Evolutionary conservation across 2,888 invertebrate genomes (phyloP).

Genomic region (Entomobrya multifasciata): DNA sequence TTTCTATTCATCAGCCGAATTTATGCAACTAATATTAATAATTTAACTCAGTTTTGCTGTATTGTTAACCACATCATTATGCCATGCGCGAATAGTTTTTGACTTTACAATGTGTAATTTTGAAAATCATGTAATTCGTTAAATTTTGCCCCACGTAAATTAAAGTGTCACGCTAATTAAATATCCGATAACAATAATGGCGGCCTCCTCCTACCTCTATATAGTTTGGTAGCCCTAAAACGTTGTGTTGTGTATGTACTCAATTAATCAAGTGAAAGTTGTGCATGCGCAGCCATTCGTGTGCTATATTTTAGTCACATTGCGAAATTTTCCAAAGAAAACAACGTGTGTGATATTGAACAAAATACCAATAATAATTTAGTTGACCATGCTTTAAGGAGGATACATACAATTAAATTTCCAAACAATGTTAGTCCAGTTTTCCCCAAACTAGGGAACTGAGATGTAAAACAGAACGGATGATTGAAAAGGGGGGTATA

Average conservation of each 20-base stretch:
- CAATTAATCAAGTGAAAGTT: background rate
- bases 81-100: background rate
- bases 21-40: background rate
- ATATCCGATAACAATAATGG: too few species aligned
- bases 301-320: constrained; percentile 22
- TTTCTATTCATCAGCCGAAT: background rate
- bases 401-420: background rate
- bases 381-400: constrained; percentile 31
- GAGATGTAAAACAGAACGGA: background rate
- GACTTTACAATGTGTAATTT: too few species aligned
- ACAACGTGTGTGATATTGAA: constrained; percentile 43
- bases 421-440: background rate
- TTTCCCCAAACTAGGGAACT: background rate
- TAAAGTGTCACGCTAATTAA: too few species aligned
- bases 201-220: too few species aligned
- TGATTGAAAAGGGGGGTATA: background rate
- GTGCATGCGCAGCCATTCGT: background rate
- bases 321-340: constrained; percentile 30
- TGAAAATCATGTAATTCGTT: too few species aligned
- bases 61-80: background rate
- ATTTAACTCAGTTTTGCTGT: background rate
- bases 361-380: constrained; percentile 19
- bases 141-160: too few species aligned
- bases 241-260: background rate
- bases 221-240: too few species aligned